A percentile compares a stretch with the other conserved stretches of the same genome.
Conservation (phyloP, 1,140 invertebrate species). For the Trachymyrmex cornetzi region DNA sequence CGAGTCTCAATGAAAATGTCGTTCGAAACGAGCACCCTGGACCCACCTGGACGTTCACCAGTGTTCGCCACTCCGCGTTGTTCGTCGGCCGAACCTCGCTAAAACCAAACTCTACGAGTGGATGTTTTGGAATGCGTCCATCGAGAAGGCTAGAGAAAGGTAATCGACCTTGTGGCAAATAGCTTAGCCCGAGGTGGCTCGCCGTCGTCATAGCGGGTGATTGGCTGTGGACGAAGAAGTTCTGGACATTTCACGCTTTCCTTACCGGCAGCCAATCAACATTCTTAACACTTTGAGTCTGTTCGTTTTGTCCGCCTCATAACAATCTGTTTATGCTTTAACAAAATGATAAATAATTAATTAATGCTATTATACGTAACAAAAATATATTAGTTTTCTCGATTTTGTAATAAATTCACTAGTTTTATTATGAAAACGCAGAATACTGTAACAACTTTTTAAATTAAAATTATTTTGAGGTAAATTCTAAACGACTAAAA, state of each 20-base stretch:
- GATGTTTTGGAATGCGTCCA: constrained; percentile 57
- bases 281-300: neutral
- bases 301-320: neutral
- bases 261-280: neutral
- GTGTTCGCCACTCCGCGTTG: neutral
- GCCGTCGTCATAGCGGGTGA: neutral
- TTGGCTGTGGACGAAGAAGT: neutral
- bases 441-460: neutral
- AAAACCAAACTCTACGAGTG: constrained; percentile 16
- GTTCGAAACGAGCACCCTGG: neutral
- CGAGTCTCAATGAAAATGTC: neutral
- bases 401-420: no score
- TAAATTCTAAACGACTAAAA: neutral
- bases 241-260: neutral
- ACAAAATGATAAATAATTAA: no score
- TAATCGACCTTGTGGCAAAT: constrained; percentile 55
- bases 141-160: constrained; percentile 52
- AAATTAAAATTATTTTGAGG: no score
- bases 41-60: no score
- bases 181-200: neutral
- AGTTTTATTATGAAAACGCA: neutral
- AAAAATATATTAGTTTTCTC: no score
- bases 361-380: no score
- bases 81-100: neutral
- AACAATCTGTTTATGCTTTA: no score